These are phyloP conservation scores for Eupithecia vulgata DNA, from an alignment of 2,888 invertebrate genomes.

Conservation along the genomic window DNA sequence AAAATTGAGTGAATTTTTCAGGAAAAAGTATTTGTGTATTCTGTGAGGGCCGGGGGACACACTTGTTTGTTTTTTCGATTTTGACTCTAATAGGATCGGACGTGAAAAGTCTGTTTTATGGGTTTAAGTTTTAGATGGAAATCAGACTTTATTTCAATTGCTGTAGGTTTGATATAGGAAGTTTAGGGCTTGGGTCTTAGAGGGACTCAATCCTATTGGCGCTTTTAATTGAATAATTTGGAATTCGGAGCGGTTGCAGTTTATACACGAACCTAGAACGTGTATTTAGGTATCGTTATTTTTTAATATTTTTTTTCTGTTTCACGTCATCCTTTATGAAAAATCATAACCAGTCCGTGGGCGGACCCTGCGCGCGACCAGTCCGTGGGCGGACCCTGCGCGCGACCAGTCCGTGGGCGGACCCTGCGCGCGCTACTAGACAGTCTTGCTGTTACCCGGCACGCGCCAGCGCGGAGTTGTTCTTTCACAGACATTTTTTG, in stretches of 20 bases:
- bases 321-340: neutral
- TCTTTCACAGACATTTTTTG: too few species aligned
- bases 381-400: too few species aligned
- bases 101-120: conserved; percentile 39
- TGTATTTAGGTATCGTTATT: neutral
- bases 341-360: too few species aligned
- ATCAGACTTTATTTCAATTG: neutral
- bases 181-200: neutral
- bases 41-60: conserved; percentile 15
- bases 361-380: too few species aligned
- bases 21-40: neutral
- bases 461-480: too few species aligned
- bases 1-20: neutral
- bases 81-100: conserved; percentile 44
- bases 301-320: too few species aligned
- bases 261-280: neutral
- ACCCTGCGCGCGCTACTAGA: too few species aligned
- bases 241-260: neutral
- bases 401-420: too few species aligned
- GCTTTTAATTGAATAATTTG: conserved; percentile 33
- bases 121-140: neutral
- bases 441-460: too few species aligned
- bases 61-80: conserved; percentile 45
- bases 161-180: conserved; percentile 14
- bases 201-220: conserved; percentile 21